phyloP scores from a whole-genome alignment of 2,888 invertebrate species.

The Odontothrips loti region DNA sequence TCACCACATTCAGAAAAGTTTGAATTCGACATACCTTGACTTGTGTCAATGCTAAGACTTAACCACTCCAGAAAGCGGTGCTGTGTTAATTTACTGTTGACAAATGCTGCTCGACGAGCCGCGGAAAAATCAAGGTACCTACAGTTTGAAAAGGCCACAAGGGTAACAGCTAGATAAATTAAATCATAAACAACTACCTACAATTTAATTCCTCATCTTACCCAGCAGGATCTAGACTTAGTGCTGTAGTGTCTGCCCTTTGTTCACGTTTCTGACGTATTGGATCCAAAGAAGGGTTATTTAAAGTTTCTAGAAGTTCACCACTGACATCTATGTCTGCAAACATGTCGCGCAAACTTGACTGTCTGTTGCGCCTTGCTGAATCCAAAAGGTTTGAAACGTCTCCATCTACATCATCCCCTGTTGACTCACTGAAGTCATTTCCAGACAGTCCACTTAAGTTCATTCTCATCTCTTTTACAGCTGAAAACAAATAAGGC shows the following conservation, averaged over 20 bases:
- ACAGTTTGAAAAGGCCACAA: too few species aligned
- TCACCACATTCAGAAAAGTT: too few species aligned
- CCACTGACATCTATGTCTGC: constrained; percentile 45
- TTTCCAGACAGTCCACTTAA: neutral
- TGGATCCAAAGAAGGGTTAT: constrained; percentile 50
- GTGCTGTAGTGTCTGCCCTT: constrained; percentile 16
- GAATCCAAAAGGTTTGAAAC: neutral
- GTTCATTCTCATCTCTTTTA: neutral
- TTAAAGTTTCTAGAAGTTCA: constrained; percentile 49
- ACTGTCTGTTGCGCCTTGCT: neutral
- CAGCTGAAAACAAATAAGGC: neutral
- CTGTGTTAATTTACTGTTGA: constrained; percentile 43
- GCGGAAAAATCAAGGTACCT: constrained; percentile 72
- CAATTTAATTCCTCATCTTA: neutral
- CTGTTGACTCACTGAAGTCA: neutral
- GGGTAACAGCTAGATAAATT: neutral
- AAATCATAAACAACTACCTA: neutral
- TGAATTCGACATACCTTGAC: neutral
- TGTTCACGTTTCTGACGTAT: constrained; percentile 56
- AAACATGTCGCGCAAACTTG: neutral
- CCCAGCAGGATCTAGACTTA: constrained; percentile 13
- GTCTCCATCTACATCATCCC: neutral
- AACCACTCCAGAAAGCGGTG: neutral
- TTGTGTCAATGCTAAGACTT: neutral
- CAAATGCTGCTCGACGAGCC: constrained; percentile 72